Conservation (phyloP, 2,797 vertebrate genomes). For the Synanceia verrucosa region DNA sequence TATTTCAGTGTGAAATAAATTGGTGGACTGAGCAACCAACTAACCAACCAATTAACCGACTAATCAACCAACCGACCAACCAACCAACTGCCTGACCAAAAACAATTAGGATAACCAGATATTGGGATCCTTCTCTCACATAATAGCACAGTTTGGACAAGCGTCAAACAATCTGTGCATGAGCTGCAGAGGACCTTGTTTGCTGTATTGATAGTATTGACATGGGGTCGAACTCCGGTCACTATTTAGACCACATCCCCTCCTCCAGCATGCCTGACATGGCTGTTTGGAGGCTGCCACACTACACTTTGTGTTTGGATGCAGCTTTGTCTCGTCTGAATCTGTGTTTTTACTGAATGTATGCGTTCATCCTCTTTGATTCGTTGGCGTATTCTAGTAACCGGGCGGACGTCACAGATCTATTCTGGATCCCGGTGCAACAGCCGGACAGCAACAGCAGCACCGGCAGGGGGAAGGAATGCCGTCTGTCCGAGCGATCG, state of each 20-base stretch:
- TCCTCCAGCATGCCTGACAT: neutral
- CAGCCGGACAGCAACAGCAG: slow-evolving; percentile 84
- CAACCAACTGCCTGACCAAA: neutral
- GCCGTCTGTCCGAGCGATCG: slow-evolving; percentile 65
- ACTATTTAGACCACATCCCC: slow-evolving; percentile 18
- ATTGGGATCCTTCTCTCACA: neutral
- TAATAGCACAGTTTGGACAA: neutral
- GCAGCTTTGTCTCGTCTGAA: slow-evolving; percentile 1
- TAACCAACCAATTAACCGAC: no score
- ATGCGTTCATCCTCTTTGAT: slow-evolving; percentile 54
- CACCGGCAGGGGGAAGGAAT: slow-evolving; percentile 78
- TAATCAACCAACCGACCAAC: no score
- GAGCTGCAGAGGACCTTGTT: slow-evolving; percentile 9
- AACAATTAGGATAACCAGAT: neutral
- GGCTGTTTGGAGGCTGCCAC: slow-evolving; percentile 1
- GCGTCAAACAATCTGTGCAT: neutral
- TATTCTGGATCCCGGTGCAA: slow-evolving; percentile 82
- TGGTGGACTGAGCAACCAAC: neutral
- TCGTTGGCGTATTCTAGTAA: slow-evolving; percentile 79
- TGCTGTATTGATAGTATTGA: slow-evolving; percentile 54
- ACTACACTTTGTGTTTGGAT: neutral
- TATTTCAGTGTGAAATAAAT: neutral
- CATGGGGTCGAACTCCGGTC: slow-evolving; percentile 56
- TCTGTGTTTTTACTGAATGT: slow-evolving; percentile 13
- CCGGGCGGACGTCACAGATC: slow-evolving; percentile 78